phyloP scores from a whole-genome alignment of 2,797 vertebrate species.

The Zenarchopterus dispar region DNA sequence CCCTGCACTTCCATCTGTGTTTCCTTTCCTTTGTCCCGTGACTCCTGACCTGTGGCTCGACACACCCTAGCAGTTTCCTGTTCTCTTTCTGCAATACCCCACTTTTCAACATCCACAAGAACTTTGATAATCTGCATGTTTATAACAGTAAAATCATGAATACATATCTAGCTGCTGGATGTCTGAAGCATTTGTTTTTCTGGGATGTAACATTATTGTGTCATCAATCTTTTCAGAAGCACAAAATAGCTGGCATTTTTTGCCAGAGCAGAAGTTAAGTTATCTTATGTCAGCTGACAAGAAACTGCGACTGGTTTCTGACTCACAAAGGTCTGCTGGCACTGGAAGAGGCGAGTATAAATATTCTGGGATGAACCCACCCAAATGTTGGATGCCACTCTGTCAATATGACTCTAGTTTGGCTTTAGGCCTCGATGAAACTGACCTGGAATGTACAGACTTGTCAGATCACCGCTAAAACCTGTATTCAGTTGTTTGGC shows the following conservation, averaged over 20 bases:
- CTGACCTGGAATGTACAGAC: no score
- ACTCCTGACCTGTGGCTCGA: constrained; percentile 76
- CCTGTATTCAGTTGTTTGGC: no score
- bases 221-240: no score
- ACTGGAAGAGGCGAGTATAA: no score
- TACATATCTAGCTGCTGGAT: background rate
- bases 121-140: constrained; percentile 19
- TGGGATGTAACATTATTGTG: no score
- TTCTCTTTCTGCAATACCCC: constrained; percentile 30
- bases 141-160: background rate
- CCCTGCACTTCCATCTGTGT: constrained; percentile 76
- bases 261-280: no score
- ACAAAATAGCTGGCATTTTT: no score
- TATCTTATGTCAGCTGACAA: no score
- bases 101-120: constrained; percentile 23
- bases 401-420: background rate
- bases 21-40: constrained; percentile 81
- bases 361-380: background rate
- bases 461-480: no score
- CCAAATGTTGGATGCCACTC: background rate
- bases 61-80: constrained; percentile 78
- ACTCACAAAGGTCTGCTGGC: no score
- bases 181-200: no score
- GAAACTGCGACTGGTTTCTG: no score
- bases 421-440: background rate